Evolutionary conservation across 2,888 invertebrate species (phyloP), one percentile per base, ranked within the genome.

Genomic region (Trachelus troglodyta): DNA sequence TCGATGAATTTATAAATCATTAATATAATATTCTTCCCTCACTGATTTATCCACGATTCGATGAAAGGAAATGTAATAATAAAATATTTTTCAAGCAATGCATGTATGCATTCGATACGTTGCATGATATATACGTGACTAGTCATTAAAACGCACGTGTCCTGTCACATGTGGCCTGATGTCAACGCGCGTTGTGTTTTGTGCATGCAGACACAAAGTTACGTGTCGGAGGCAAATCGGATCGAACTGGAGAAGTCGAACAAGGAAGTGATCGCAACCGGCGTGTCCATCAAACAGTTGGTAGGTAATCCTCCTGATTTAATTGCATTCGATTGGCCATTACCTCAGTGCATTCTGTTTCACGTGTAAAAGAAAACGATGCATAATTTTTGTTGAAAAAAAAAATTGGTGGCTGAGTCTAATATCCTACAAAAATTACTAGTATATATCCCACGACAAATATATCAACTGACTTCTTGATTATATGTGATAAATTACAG

Each of bases 221-320:
- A 91, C 87, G 91, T 90, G 83, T 90, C 90, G 85, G 91, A 90
- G 88, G 88, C 90, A 82, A 90, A 85, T 87, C 89, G 90, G 78
- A 85, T 84, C 81, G 91, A 91, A 82, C 87, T 87, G 83, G 90
- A 90, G 83, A 91, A 89, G 85, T 86, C 88, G 80, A 88, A 85
- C 85, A 91, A 90, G 88, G 90, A 91, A 87, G 89, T 91, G 79
- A 92, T 92, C 82, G 92, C 92, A 77, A 92, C 93, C 79, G 92
- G 92, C 79, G 91, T 93, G 79, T 92, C 93, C 81, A 92, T 93
- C 87, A 92, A 92, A 88, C 92, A 92, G 86, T 89, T 93, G 91
- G 93, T 93, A 89, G 92, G 92, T 90, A 80, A 35, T 56, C 68
- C 68, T 69, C 69, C 34, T 79, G 34, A 78, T 71, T 56, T 56